These are phyloP conservation scores for Mus minutoides DNA, from an alignment of 2,797 vertebrate species.

Conservation along the genomic window DNA sequence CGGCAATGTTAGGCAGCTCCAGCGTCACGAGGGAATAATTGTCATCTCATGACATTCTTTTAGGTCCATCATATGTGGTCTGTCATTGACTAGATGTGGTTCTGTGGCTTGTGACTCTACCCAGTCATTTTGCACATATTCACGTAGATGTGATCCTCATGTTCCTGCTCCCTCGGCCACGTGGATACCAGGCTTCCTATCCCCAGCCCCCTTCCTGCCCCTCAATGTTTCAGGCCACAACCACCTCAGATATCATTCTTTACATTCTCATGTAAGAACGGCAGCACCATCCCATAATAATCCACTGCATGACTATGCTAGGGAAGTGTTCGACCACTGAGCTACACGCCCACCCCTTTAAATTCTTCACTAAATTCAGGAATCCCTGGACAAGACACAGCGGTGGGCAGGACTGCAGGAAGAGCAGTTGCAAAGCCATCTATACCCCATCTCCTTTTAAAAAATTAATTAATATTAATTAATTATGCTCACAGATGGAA, in stretches of 20 bases:
- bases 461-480: background rate
- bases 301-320: background rate
- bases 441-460: background rate
- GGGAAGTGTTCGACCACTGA: rapidly evolving
- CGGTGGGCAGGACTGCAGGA: background rate
- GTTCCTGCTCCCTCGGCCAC: background rate
- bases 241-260: background rate
- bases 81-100: background rate
- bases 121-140: background rate
- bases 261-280: background rate
- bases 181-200: background rate
- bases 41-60: background rate
- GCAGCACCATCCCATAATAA: background rate
- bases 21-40: background rate
- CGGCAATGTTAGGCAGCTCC: background rate
- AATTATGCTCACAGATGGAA: background rate
- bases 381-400: background rate
- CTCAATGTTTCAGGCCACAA: background rate
- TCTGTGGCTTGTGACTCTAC: background rate
- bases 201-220: background rate
- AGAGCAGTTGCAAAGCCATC: background rate
- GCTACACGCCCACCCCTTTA: background rate
- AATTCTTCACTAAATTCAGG: background rate
- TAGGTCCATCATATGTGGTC: background rate
- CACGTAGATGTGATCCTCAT: background rate